phyloP scores from a whole-genome alignment of 2,113 vertebrate genomes.

The Tympanuchus pallidicinctus region DNA sequence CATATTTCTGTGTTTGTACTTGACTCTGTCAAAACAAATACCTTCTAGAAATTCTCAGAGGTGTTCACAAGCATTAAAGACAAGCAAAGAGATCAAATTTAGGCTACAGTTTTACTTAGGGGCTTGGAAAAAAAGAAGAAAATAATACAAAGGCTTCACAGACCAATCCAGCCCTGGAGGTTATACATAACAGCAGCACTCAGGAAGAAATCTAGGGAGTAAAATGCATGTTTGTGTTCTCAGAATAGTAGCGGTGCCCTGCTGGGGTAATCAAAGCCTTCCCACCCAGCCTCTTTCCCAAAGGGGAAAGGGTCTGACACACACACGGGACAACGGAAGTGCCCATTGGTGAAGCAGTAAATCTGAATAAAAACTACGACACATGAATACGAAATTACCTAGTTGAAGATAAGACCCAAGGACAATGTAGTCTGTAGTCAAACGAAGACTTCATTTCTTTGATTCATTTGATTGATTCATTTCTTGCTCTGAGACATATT shows the following conservation, averaged over 20 bases:
- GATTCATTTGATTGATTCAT: neutral
- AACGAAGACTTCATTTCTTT: neutral
- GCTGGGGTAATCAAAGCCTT: neutral
- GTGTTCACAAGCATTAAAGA: neutral
- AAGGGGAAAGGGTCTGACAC: neutral
- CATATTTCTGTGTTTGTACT: slow-evolving; percentile 12
- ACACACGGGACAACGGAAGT: neutral
- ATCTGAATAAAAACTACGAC: neutral
- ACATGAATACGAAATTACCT: neutral
- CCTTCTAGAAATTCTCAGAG: neutral
- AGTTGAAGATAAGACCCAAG: neutral
- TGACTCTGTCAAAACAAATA: slow-evolving; percentile 34
- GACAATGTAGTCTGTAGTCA: neutral
- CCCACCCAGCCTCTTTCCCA: neutral
- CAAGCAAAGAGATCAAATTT: neutral
- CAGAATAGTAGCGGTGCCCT: neutral
- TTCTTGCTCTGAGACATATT: neutral
- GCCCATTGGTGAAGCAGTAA: neutral
- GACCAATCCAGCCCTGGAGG: neutral
- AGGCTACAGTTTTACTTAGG: neutral
- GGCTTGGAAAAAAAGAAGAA: neutral
- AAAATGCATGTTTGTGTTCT: neutral
- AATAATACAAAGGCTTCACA: neutral
- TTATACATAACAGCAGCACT: neutral
- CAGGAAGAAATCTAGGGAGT: neutral